Conservation (phyloP, 2,113 vertebrate genomes). For the Ctenodactylus gundi region DNA sequence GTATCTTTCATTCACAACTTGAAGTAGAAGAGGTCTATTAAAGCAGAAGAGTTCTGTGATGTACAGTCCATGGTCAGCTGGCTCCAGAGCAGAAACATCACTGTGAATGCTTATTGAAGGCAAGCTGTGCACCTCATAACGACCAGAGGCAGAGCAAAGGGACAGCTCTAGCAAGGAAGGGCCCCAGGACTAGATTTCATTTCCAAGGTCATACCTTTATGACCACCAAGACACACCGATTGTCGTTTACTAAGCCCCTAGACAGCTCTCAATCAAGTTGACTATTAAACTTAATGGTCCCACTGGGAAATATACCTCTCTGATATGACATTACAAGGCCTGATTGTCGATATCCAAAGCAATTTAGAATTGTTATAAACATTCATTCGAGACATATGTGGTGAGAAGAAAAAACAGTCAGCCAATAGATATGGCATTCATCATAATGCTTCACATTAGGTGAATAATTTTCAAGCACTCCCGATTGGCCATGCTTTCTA, state of each 20-base stretch:
- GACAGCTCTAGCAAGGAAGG: background rate
- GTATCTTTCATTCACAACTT: background rate
- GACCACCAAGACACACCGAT: background rate
- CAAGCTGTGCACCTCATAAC: background rate
- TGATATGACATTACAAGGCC: background rate
- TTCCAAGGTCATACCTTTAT: background rate
- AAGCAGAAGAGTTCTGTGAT: background rate
- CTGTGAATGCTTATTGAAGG: background rate
- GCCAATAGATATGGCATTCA: background rate
- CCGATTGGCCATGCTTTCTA: background rate
- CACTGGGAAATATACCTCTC: background rate
- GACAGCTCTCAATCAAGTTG: background rate
- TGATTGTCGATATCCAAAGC: background rate
- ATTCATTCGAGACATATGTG: background rate
- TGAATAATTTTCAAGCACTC: background rate
- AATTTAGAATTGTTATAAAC: background rate
- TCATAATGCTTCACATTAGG: conserved; percentile 2
- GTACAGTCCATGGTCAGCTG: background rate
- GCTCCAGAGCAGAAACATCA: background rate
- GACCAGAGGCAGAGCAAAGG: background rate
- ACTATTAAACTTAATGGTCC: background rate
- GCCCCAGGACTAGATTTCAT: no score
- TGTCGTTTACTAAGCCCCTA: background rate
- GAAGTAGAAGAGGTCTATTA: background rate
- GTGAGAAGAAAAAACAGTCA: background rate